Percentiles rank a stretch among this genome's conserved stretches.
These are phyloP conservation scores for Colius striatus DNA, from an alignment of 2,113 vertebrate genomes.

Conservation along the genomic window DNA sequence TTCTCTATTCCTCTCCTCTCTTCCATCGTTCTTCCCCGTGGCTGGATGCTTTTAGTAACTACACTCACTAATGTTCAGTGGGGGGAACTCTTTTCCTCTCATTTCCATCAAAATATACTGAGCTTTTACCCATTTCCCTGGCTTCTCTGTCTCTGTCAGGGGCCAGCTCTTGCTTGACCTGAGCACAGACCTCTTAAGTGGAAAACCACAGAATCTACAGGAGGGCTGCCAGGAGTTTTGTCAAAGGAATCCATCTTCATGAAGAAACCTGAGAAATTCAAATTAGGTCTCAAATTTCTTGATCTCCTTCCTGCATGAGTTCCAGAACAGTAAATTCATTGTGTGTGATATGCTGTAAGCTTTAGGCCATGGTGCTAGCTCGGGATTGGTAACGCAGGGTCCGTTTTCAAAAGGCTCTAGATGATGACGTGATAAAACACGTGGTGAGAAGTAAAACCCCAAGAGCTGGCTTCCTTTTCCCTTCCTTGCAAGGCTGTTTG, in stretches of 20 bases:
- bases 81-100: not conserved
- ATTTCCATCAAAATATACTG: not conserved
- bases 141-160: not conserved
- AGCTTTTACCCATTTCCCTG: not conserved
- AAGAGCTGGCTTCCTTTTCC: accelerated
- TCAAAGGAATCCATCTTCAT: not conserved
- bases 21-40: not conserved
- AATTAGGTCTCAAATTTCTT: not conserved
- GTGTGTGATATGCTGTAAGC: not conserved
- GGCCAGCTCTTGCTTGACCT: not conserved
- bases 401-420: not conserved
- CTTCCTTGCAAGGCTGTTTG: not conserved
- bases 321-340: not conserved
- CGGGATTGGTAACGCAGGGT: not conserved
- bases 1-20: not conserved
- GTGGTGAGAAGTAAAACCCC: not conserved
- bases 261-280: conserved; percentile 2
- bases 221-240: not conserved
- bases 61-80: not conserved
- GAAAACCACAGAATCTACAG: not conserved
- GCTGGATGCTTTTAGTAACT: not conserved
- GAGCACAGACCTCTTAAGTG: not conserved
- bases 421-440: not conserved
- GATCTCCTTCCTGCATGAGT: not conserved
- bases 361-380: not conserved